Evolutionary conservation across 2,888 invertebrate species (phyloP), one percentile per base, ranked within the genome.

Genomic region (Xanthostigma xanthostigma): DNA sequence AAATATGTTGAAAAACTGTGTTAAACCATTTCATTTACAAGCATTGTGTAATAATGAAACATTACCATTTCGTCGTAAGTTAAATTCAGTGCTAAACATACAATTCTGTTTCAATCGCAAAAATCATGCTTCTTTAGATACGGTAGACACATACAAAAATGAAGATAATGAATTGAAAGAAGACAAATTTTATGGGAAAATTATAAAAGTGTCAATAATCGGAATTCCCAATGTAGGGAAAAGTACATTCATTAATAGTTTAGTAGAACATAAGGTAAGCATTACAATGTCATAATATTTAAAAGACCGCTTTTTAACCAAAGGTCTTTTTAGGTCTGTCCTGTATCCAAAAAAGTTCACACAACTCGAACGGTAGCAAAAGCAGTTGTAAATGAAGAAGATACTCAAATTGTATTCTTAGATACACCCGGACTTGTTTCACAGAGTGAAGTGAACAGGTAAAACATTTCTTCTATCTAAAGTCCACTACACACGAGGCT

Each of bases 191-290:
- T 27, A 52, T 12, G 51, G 58, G 44, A 68, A 61, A 68, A 62
- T 78, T n/a, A 66, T 81, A 8, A 79, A 78, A 66, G 79, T 92
- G 33, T 89, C 94, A 8, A 81, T 97, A 17, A 79, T 97, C 55
- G 97, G 97, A 3, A 74, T 85, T 11, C 96, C 97, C 4, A 97
- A 97, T 74, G 84, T 83, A 45, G 97, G 97, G 34, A 97, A 97
- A 67, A 96, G 96, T 62, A 94, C 95, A 0, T 73, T 97, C 35
- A 86, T 94, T 35, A 97, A 97, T 67, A 76, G 78, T 59, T 72
- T 97, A 27, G 75, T 89, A 47, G 79, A 84, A 53, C 76, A 86
- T 64, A 79, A 81, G 65, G 90, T 90, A 67, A 63, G 64, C 63
- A 45, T 48, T 10, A 38, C 17, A 4, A 37, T 17, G 8, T 38